Base-by-base conservation (phyloP, 2,888 invertebrate species). In the Oscheius sp. region DNA sequence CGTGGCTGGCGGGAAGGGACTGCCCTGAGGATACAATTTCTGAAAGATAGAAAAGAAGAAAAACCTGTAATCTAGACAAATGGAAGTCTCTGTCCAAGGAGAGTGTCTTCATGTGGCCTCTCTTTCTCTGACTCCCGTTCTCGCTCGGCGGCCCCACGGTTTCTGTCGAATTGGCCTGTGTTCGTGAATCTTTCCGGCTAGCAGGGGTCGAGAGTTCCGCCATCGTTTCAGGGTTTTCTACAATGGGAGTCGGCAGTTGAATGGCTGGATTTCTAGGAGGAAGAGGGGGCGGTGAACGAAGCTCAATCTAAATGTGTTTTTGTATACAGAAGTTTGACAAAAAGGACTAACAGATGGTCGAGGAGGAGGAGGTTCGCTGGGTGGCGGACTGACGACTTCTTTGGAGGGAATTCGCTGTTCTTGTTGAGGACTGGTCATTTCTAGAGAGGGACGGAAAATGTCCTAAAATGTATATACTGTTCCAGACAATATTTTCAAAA, bases 11-110 rank as follows among this genome's bases (percentile, higher is more conserved):
- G 87, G 87, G 62, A 85, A 86, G 4, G 87, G 87, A 7, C 87
- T 86, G 29, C 77, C 66, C 81, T 82, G 71, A 4, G 71, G 48
- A 63, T 29, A 53, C 29, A 2, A n/a, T n/a, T 57, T 35, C 21
- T 7, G 11, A 2, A 29, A 48, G 5, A 32, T 5, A 32, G 3
- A n/a, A 33, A n/a, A 1, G 21, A 2, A 29, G 11, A 33, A n/a
- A 51, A 57, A 37, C 78, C 81, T 65, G 77, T 10, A 76, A 60
- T 73, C 87, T 87, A 10, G 85, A 86, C 29, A 86, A 75, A 2
- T 84, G 82, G n/a, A 88, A 60, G 29, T 86, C 87, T 50, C 87
- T 72, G 75, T 88, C 88, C 29, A 88, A 72, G 3, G 87, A 87
- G 51, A 85, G 88, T 29, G 86, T 84, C 70, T 88, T 88, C 47